Conservation (phyloP, 92 coral and sea anemone genomes). For the Epizoanthus stellaris region DNA sequence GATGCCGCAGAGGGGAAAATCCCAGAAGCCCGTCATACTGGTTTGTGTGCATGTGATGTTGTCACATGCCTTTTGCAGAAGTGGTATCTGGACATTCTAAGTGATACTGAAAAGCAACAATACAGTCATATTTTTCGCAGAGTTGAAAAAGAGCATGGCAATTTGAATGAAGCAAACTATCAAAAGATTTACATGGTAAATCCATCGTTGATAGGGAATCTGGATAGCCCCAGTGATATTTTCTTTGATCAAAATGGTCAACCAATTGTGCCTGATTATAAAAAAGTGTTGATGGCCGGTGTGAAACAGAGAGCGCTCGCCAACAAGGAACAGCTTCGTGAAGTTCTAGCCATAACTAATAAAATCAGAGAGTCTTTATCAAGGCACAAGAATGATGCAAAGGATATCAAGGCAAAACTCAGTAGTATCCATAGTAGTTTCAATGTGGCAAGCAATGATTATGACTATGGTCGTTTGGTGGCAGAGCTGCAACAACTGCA, state of each 20-base stretch:
- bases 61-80: constrained; percentile 17
- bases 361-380: neutral
- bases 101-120: neutral
- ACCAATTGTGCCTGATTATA: neutral
- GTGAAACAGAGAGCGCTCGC: neutral
- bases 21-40: neutral
- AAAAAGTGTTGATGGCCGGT: neutral
- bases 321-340: neutral
- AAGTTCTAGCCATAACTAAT: neutral
- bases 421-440: neutral
- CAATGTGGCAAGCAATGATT: neutral
- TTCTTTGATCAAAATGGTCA: constrained; percentile 3
- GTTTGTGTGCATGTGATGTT: constrained; percentile 12
- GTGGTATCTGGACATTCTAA: neutral
- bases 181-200: constrained; percentile 4
- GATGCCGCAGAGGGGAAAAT: neutral
- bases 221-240: constrained; percentile 1
- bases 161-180: neutral
- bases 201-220: constrained; percentile 7
- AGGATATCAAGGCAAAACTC: neutral
- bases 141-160: constrained; percentile 12
- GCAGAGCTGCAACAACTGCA: neutral
- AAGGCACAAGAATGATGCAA: neutral
- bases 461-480: neutral
- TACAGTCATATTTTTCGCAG: neutral